Conservation (phyloP, 2,888 invertebrate species). For the Eucriotettix oculatus region DNA sequence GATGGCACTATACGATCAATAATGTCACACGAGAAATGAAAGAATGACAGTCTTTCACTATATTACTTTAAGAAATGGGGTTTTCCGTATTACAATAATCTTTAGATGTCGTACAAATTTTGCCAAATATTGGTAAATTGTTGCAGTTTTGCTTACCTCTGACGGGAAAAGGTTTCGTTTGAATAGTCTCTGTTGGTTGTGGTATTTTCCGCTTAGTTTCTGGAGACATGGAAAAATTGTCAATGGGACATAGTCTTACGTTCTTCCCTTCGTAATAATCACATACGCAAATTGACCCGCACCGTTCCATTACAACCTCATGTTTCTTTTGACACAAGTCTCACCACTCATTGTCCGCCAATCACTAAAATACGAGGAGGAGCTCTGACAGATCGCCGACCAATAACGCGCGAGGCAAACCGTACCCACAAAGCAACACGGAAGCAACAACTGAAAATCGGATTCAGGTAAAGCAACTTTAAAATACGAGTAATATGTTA, state of each 20-base stretch:
- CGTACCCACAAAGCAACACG: too few relatives aligned
- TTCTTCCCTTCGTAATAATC: constrained; percentile 2
- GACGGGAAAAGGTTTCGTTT: constrained; percentile 78
- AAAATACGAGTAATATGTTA: too few relatives aligned
- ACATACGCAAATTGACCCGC: constrained; percentile 5
- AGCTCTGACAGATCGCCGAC: not conserved
- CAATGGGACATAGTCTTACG: not conserved
- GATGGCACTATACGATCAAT: too few relatives aligned
- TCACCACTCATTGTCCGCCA: constrained; percentile 8
- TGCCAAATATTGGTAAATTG: too few relatives aligned
- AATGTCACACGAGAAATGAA: too few relatives aligned
- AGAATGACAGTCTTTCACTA: too few relatives aligned
- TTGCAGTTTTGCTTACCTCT: constrained; percentile 39
- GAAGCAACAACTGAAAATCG: too few relatives aligned
- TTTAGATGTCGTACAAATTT: too few relatives aligned
- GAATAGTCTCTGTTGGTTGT: constrained; percentile 68
- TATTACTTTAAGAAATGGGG: too few relatives aligned
- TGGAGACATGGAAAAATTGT: constrained; percentile 11
- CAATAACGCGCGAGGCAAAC: too few relatives aligned
- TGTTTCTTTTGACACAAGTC: constrained; percentile 10
- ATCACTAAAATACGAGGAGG: constrained; percentile 8
- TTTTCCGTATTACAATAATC: too few relatives aligned
- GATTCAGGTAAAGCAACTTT: too few relatives aligned
- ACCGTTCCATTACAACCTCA: constrained; percentile 9
- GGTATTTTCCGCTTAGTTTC: constrained; percentile 24